Evolutionary conservation across 2,797 vertebrate species (phyloP), one percentile per base, ranked within the genome.

Genomic region (Micromesistius poutassou): DNA sequence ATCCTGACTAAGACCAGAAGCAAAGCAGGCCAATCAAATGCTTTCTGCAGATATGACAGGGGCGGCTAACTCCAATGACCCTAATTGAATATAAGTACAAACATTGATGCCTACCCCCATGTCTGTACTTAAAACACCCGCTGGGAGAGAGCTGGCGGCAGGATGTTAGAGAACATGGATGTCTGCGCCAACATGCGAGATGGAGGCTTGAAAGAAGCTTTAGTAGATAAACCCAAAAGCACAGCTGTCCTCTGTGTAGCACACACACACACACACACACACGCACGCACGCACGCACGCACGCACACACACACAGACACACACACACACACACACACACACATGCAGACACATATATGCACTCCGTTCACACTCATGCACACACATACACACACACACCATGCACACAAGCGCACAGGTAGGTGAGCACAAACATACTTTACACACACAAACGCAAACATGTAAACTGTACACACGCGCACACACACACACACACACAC

Each of bases 121-220:
- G 72, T 83, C 28, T 83, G 82, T 33, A 71, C 30, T 71, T 79
- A 33, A 25, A 19, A 14, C 46, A 71, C 74, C 68, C 22, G 70
- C 70, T 62, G 68, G 0, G 1, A 30, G 62, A 10, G 1, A 14
- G 66, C n/a, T 1, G 25, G 25, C 66, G n/a, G 0, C 55, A 42
- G 71, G 79, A 80, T 33, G 81, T 77, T 35, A 30, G 55, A 19
- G 80, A 33, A 74, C 77, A 73, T 84, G 83, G 86, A 80, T 73
- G 73, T 77, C 85, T 76, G 77, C 74, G 83, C 74, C 80, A 82
- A 83, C 87, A 88, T 80, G 81, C 87, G 90, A 89, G 86, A 88
- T 83, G 83, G 84, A 82, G 85, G 88, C 87, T 82, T 82, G 81
- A 93, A 92, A 92, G 90, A 83, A 93, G 92, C 91, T 93, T 93